These are phyloP conservation scores for Tricholauxania praeusta DNA, from an alignment of 2,888 invertebrate genomes.

Conservation along the genomic window DNA sequence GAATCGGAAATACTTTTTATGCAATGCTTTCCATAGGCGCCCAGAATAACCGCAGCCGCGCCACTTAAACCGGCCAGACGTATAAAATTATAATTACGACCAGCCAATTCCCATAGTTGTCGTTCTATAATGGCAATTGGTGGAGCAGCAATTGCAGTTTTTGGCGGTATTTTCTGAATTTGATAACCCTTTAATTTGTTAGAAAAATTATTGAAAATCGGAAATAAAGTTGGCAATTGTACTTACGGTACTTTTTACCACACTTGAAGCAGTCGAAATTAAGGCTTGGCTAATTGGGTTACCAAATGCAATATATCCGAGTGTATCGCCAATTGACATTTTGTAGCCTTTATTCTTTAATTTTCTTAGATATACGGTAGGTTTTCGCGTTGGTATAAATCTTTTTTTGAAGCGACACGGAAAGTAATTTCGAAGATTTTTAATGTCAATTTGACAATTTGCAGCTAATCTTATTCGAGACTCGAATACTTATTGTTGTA, in stretches of 20 bases:
- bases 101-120: slow-evolving; percentile 54
- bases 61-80: slow-evolving; percentile 83
- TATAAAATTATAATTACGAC: slow-evolving; percentile 71
- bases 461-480: no score
- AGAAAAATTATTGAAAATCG: background rate
- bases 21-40: slow-evolving; percentile 88
- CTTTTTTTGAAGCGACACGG: no score
- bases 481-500: background rate
- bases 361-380: no score
- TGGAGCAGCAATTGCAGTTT: background rate
- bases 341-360: slow-evolving; percentile 10
- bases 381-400: no score
- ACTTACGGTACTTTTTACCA: slow-evolving; percentile 58
- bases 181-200: background rate
- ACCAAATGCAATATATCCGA: slow-evolving; percentile 61
- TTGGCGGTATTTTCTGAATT: background rate
- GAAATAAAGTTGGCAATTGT: background rate
- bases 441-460: no score
- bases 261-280: slow-evolving; percentile 51
- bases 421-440: no score
- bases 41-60: slow-evolving; percentile 87
- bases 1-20: slow-evolving; percentile 72
- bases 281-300: slow-evolving; percentile 63
- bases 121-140: background rate
- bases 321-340: slow-evolving; percentile 59